Conservation (phyloP, 2,113 vertebrate species). For the Miniopterus natalensis region DNA sequence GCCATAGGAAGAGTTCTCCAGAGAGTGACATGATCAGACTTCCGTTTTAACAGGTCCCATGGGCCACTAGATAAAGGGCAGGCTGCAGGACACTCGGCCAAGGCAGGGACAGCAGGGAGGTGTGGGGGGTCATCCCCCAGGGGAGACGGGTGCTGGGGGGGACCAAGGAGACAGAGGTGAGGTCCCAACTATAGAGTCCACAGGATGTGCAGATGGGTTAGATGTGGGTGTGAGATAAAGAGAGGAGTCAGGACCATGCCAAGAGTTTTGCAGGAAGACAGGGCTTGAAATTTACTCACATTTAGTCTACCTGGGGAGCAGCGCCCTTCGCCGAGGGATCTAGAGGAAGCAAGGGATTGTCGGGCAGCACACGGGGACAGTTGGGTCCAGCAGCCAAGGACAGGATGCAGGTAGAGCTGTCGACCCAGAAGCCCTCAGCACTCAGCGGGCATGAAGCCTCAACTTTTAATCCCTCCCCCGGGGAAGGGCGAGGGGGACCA, state of each 20-base stretch:
- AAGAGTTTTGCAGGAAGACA: not conserved
- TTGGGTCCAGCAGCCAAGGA: rapidly evolving
- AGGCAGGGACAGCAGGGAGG: not conserved
- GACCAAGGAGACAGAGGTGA: not conserved
- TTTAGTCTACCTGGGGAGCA: not conserved
- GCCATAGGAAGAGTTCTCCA: not conserved
- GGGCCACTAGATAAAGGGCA: not conserved
- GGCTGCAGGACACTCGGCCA: not conserved
- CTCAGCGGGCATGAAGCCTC: rapidly evolving
- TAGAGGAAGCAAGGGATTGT: rapidly evolving
- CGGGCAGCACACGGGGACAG: rapidly evolving
- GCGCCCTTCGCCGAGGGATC: not conserved
- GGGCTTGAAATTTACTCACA: too few species aligned
- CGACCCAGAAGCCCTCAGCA: not conserved
- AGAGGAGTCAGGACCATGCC: too few species aligned
- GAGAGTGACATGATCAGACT: rapidly evolving
- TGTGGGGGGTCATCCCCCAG: too few species aligned
- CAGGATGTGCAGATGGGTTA: rapidly evolving
- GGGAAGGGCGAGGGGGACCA: not conserved
- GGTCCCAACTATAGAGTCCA: not conserved
- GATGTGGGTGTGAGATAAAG: rapidly evolving
- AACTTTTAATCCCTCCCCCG: rapidly evolving
- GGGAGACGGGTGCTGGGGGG: rapidly evolving
- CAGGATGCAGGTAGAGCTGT: rapidly evolving
- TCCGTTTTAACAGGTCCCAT: rapidly evolving